These are phyloP conservation scores for Eueremaeus valkanovi DNA, from an alignment of 2,888 invertebrate species.

Conservation along the genomic window DNA sequence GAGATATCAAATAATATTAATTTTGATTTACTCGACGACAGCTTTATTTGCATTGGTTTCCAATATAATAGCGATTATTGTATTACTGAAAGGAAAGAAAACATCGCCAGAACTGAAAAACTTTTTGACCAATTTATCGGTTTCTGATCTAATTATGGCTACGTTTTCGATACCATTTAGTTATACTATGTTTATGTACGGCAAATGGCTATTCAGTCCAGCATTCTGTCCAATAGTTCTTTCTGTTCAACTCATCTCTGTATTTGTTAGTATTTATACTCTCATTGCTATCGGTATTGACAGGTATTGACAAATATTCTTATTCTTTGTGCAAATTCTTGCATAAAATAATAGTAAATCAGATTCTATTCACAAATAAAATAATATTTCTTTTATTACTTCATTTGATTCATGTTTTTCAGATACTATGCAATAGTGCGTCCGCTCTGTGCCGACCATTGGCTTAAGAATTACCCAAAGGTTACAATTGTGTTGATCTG, in stretches of 20 bases:
- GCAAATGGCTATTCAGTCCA: slow-evolving; percentile 25
- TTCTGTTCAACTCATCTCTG: background rate
- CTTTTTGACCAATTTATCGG: slow-evolving; percentile 21
- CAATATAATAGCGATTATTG: slow-evolving; percentile 1
- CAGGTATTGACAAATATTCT: background rate
- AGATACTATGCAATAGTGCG: slow-evolving; percentile 32
- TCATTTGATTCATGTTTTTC: background rate
- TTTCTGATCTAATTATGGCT: slow-evolving; percentile 29
- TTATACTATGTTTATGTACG: slow-evolving; percentile 36
- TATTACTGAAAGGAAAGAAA: background rate
- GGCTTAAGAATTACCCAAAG: background rate
- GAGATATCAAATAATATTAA: background rate
- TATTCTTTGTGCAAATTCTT: too few relatives aligned
- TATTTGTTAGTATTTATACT: slow-evolving; percentile 33
- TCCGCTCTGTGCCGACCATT: background rate
- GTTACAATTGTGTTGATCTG: slow-evolving; percentile 9
- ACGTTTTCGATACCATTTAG: slow-evolving; percentile 25
- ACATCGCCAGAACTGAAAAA: slow-evolving; percentile 27
- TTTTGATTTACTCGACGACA: slow-evolving; percentile 8
- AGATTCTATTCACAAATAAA: too few relatives aligned
- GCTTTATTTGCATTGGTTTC: slow-evolving; percentile 9
- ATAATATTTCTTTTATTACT: background rate
- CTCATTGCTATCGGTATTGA: slow-evolving; percentile 33
- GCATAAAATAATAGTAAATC: background rate
- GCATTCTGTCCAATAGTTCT: slow-evolving; percentile 2